These are phyloP conservation scores for Allacma fusca DNA, from an alignment of 2,888 invertebrate genomes.

Conservation along the genomic window DNA sequence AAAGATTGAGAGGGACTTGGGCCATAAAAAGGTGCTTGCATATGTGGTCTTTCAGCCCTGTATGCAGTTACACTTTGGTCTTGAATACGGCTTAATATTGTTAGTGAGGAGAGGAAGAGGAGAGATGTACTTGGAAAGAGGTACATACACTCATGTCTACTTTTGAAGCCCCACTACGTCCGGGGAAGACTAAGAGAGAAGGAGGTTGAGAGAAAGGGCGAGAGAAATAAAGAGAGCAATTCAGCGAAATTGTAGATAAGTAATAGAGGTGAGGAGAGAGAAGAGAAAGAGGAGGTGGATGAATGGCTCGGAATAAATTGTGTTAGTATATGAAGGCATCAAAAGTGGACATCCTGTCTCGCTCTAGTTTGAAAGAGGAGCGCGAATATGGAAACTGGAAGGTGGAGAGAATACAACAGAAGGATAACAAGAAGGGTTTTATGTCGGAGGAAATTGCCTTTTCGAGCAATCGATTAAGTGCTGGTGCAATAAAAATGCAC, in stretches of 20 bases:
- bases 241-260: conserved; percentile 29
- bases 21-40: too few species aligned
- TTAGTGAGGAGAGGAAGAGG: too few species aligned
- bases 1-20: too few species aligned
- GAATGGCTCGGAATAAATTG: conserved; percentile 9
- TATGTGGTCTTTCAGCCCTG: too few species aligned
- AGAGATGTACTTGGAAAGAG: too few species aligned
- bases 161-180: too few species aligned
- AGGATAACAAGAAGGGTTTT: conserved; percentile 33
- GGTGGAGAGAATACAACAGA: not conserved
- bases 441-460: conserved; percentile 48
- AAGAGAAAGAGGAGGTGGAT: conserved; percentile 3
- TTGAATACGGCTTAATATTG: too few species aligned
- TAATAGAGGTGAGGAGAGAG: conserved; percentile 22
- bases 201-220: conserved; percentile 2
- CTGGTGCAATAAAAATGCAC: conserved; percentile 49
- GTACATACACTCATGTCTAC: too few species aligned
- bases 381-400: not conserved
- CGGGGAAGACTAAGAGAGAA: not conserved
- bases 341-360: conserved; percentile 32
- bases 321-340: conserved; percentile 25
- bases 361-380: not conserved
- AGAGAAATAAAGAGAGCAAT: conserved; percentile 27
- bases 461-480: conserved; percentile 51
- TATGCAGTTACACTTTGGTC: too few species aligned